phyloP scores from a whole-genome alignment of 2,113 vertebrate species.

The Tupaia tana region DNA sequence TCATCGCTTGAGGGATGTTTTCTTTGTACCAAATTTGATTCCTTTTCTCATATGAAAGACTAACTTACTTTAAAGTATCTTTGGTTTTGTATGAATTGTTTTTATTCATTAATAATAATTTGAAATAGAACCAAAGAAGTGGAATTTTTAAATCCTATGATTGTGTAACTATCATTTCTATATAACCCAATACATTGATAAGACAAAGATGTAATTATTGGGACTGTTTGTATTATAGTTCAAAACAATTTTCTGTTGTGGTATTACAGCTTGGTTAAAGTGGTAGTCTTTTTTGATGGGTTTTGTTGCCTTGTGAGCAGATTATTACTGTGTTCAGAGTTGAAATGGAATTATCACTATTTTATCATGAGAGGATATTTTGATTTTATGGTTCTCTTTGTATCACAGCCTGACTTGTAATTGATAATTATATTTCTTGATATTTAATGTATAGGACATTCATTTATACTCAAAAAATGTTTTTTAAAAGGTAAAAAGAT shows the following conservation, averaged over 20 bases:
- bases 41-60: constrained; percentile 62
- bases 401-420: constrained; percentile 77
- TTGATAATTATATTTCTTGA: constrained; percentile 78
- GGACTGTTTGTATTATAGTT: constrained; percentile 39
- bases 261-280: constrained; percentile 56
- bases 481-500: constrained; percentile 77
- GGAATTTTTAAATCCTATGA: constrained; percentile 73
- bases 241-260: constrained; percentile 69
- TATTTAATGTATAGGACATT: constrained; percentile 83
- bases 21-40: constrained; percentile 76
- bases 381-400: constrained; percentile 67
- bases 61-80: constrained; percentile 74
- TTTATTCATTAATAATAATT: constrained; percentile 74
- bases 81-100: constrained; percentile 75
- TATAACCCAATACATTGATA: constrained; percentile 76
- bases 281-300: constrained; percentile 59
- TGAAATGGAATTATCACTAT: constrained; percentile 74
- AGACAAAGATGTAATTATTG: constrained; percentile 61
- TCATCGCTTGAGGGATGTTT: constrained; percentile 65
- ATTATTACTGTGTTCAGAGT: constrained; percentile 56
- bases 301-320: constrained; percentile 74
- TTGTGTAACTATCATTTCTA: constrained; percentile 63
- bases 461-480: constrained; percentile 85
- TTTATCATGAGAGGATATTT: constrained; percentile 60
- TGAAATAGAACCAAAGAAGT: constrained; percentile 73